Evolutionary conservation across 2,888 invertebrate genomes (phyloP), one percentile per base, ranked within the genome.

Genomic region (Prenolepis imparis): DNA sequence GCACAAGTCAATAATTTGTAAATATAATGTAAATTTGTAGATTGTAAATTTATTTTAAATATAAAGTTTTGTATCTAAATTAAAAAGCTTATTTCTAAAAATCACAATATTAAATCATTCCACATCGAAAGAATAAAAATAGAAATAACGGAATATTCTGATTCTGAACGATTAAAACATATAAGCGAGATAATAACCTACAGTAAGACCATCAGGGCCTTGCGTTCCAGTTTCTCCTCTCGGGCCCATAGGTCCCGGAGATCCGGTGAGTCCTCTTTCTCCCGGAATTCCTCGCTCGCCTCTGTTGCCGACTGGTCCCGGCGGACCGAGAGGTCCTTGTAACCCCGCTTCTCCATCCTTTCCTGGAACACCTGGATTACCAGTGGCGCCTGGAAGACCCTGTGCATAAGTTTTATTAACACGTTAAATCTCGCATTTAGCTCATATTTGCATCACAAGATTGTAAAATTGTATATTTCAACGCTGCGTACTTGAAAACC

Each of bases 291-390:
- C 98, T 92, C 96, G 93, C 91, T 96, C 96, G 64, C 97, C 97
- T 90, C 96, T 93, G 32, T 94, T 91, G 64, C 97, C 97, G 39
- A 95, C 94, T 18, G 95, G 89, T 41, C 97, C 97, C 11, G 95
- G 95, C 41, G 93, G 91, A 57, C 96, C 96, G 5, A 95, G 93
- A 44, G 95, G 96, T 0, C 98, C 98, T 75, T 97, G 96, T 15
- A 96, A 92, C 0, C 98, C 98, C 1, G 96, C 94, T 92, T 97
- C 97, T 3, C 98, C 98, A 93, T 98, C 97, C 94, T 98, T 98
- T n/a, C 98, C 98, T 0, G 97, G 96, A 9, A 96, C 93, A 0
- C 98, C 98, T 2, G 97, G 96, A 92, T 96, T 96, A 1, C 98
- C 98, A 48, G 97, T 96, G 55, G 96, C 94, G 84, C 98, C 98